These are phyloP conservation scores for Dendrophyllia cribrosa DNA, from an alignment of 64 coral and sea anemone genomes.

Conservation along the genomic window DNA sequence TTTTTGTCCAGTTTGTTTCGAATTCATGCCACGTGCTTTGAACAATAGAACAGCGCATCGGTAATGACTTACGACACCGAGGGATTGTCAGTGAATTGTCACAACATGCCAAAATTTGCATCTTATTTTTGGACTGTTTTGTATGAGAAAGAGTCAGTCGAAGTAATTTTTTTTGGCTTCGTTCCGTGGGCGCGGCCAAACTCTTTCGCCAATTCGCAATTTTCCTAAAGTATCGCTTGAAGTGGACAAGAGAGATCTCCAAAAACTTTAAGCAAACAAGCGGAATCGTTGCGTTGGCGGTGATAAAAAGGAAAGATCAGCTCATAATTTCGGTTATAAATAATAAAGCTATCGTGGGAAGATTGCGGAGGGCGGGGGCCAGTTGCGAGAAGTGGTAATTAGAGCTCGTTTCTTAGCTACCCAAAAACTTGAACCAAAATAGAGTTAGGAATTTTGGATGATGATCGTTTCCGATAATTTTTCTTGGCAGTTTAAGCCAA, in stretches of 20 bases:
- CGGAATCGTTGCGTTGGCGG: slow-evolving; percentile 18
- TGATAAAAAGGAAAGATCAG: neutral
- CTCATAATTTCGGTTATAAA: neutral
- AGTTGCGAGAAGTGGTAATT: neutral
- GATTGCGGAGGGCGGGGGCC: neutral
- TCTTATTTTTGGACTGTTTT: slow-evolving; percentile 33
- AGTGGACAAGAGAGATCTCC: neutral
- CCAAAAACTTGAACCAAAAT: neutral
- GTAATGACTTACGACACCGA: slow-evolving; percentile 81
- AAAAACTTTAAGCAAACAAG: neutral
- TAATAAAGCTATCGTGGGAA: slow-evolving; percentile 12
- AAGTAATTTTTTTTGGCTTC: neutral
- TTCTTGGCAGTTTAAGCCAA: neutral
- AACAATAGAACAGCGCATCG: slow-evolving; percentile 84
- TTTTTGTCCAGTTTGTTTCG: slow-evolving; percentile 43
- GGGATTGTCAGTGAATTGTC: slow-evolving; percentile 90
- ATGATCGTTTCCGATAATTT: neutral
- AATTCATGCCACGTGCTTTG: slow-evolving; percentile 89
- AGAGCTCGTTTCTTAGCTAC: slow-evolving; percentile 29
- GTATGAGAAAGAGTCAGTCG: neutral
- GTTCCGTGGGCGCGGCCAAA: neutral
- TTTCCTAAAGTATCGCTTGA: neutral
- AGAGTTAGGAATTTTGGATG: neutral
- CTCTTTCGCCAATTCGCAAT: neutral
- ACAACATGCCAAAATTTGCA: slow-evolving; percentile 91